Conservation (phyloP, 2,797 vertebrate genomes). For the Acanthornis magna region DNA sequence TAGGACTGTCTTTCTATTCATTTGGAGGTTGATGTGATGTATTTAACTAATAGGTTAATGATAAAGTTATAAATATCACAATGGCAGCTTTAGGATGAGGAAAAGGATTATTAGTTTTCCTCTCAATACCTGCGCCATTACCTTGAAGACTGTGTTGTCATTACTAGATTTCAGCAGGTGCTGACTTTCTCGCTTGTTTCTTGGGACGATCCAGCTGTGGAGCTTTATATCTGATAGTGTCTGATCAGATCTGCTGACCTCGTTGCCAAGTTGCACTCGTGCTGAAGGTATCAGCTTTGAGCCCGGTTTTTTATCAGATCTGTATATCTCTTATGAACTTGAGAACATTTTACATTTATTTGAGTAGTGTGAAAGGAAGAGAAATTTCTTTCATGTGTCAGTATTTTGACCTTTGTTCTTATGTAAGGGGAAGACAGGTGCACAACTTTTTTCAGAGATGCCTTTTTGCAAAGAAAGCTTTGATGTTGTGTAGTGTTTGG, state of each 20-base stretch:
- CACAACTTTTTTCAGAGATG: neutral
- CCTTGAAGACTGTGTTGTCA: neutral
- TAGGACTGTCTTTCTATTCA: no score
- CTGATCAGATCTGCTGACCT: neutral
- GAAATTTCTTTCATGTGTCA: neutral
- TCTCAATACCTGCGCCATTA: neutral
- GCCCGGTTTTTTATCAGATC: no score
- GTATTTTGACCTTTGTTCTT: neutral
- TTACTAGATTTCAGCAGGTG: neutral
- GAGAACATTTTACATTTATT: rapidly evolving
- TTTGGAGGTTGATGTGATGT: neutral
- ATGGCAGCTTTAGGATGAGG: neutral
- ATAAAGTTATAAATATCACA: neutral
- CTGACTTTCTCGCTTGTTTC: neutral
- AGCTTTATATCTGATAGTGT: rapidly evolving
- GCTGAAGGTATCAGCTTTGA: neutral
- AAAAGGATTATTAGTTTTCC: neutral
- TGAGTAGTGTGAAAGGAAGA: no score
- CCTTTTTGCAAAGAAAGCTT: neutral
- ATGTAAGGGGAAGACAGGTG: neutral
- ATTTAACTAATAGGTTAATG: no score
- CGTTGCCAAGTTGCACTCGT: rapidly evolving
- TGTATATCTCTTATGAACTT: neutral
- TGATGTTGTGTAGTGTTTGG: neutral
- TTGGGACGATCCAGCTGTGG: neutral